Base-by-base conservation (phyloP, 2,888 invertebrate species). In the Pachydiplax longipennis region DNA sequence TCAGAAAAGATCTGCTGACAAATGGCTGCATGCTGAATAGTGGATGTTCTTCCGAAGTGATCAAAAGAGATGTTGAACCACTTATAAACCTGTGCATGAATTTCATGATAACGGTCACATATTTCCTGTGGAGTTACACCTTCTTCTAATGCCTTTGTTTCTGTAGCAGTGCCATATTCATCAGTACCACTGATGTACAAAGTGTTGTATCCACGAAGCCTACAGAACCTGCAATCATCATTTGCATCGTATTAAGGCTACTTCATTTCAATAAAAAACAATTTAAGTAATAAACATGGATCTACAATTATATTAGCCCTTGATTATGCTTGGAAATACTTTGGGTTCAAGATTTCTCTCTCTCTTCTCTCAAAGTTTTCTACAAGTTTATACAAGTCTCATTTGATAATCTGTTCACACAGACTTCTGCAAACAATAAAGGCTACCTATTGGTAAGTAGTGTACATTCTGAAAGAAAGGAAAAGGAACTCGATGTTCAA, bases 21-120 rank as follows among this genome's bases (percentile, higher is more conserved):
- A 93, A 99, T 97, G 93, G 97, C 96, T 4, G 98, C 99, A 94
- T 99, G 99, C 92, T 98, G 96, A 3, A 96, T 94, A 0, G 98
- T 98, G 18, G 99, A 98, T 0, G 99, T 99, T n/a, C 99, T 95
- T 0, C 99, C 99, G 93, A 99, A 99, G 93, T 97, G 96, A 94
- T 99, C 99, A 93, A 99, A 99, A 0, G 97, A 97, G 92, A 99
- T 99, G 93, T 98, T 97, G 94, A 99, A 99, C 99, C 99, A 99
- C 90, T 98, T 95, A 94, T 99, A 99, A 92, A 99, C 97, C 8
- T 97, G 96, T 92, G 97, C 96, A 94, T 99, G 99, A 3, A 91
- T 96, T 92, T 96, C 96, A 94, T 97, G 98, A 94, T 99, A 99
- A 94, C 99, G 99, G 94, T 99, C 98, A 94, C 99, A 99, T 92